Evolutionary conservation across 2,888 invertebrate genomes (phyloP).

Genomic region (Hydrotaea cyrtoneurina): DNA sequence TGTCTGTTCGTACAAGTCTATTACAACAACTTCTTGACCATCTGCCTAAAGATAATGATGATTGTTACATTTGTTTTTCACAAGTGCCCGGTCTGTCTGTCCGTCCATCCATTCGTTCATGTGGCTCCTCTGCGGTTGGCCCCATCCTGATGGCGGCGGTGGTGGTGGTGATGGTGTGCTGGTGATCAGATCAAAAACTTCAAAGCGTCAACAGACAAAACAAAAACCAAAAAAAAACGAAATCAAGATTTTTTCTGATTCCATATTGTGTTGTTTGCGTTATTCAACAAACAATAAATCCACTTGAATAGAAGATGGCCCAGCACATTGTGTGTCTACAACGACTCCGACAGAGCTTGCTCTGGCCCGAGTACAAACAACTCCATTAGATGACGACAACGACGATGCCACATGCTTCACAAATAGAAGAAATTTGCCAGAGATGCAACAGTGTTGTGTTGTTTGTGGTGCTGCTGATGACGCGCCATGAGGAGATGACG

Average conservation of each 20-base stretch:
- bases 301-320: conserved; percentile 47
- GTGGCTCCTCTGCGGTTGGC: background rate
- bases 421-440: conserved; percentile 12
- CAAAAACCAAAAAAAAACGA: background rate
- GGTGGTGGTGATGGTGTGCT: background rate
- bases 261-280: conserved; percentile 56
- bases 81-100: background rate
- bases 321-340: background rate
- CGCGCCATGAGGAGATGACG: no score
- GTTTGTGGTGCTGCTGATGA: background rate
- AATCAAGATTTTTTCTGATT: background rate
- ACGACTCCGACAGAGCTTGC: background rate
- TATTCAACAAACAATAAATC: conserved; percentile 63
- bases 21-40: conserved; percentile 52
- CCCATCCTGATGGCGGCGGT: background rate
- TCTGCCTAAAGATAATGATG: conserved; percentile 49
- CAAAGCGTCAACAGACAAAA: background rate
- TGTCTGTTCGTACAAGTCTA: conserved; percentile 15
- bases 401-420: conserved; percentile 19
- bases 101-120: background rate
- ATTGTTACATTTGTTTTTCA: conserved; percentile 33
- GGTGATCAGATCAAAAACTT: conserved; percentile 9
- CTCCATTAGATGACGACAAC: conserved; percentile 27
- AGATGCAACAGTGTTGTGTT: background rate
- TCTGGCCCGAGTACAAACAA: conserved; percentile 1